These are phyloP conservation scores for Penelope pileata DNA, from an alignment of 2,113 vertebrate genomes.

Conservation along the genomic window DNA sequence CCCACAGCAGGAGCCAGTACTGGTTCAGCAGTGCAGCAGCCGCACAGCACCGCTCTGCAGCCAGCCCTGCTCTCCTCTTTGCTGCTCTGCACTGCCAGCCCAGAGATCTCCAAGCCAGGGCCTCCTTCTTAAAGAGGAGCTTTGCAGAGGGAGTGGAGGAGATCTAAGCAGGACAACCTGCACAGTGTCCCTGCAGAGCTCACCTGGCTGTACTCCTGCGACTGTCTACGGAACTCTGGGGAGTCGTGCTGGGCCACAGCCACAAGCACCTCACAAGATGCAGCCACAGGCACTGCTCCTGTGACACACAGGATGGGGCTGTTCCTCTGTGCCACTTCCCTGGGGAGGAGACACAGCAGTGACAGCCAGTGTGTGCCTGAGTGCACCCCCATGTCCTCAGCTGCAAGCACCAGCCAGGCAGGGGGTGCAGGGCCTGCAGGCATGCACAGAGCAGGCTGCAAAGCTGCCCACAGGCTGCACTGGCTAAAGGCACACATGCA, in stretches of 20 bases:
- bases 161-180: fast-evolving
- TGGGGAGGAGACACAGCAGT: background rate
- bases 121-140: no score
- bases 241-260: conserved; percentile 88
- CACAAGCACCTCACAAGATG: conserved; percentile 78
- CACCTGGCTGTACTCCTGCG: conserved; percentile 86
- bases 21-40: background rate
- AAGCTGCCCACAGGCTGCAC: background rate
- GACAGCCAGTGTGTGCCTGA: background rate
- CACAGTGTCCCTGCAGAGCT: background rate
- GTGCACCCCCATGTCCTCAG: fast-evolving
- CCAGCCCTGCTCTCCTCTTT: background rate
- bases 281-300: background rate
- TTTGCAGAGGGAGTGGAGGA: background rate
- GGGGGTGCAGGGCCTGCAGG: background rate
- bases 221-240: conserved; percentile 88
- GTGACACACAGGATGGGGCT: conserved; percentile 82
- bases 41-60: background rate
- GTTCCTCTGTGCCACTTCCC: conserved; percentile 87
- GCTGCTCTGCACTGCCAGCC: background rate
- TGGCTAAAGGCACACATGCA: background rate
- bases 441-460: background rate
- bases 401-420: fast-evolving
- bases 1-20: background rate
- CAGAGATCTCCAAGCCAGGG: background rate